Evolutionary conservation across 2,888 invertebrate genomes (phyloP).

Genomic region (Campoplex nolae): DNA sequence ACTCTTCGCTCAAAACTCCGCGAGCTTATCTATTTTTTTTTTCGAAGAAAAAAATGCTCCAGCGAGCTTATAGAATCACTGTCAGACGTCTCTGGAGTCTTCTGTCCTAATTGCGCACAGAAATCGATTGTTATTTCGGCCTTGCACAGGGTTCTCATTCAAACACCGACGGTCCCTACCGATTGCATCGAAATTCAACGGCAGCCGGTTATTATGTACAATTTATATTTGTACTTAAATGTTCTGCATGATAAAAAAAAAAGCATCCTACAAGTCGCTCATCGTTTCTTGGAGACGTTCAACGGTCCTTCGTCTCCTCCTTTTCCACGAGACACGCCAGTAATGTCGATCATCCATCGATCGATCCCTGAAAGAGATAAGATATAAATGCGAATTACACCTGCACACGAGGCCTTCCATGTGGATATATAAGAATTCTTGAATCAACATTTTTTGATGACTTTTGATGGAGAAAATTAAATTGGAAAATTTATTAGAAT

Average conservation of each 20-base stretch:
- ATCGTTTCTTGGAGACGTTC: constrained; percentile 17
- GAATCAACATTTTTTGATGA: no score
- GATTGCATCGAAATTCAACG: constrained; percentile 27
- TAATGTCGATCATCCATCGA: constrained; percentile 25
- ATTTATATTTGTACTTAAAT: background rate
- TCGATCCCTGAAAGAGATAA: constrained; percentile 43
- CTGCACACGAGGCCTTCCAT: background rate
- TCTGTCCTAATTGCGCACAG: background rate
- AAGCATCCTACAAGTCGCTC: background rate
- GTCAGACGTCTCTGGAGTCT: background rate
- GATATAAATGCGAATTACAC: constrained; percentile 7
- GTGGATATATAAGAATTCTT: background rate
- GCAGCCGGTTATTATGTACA: background rate
- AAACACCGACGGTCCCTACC: constrained; percentile 21
- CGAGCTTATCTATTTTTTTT: background rate
- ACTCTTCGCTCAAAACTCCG: no score
- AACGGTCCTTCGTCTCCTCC: background rate
- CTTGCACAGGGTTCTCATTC: background rate
- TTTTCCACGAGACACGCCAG: constrained; percentile 11
- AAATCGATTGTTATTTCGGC: no score
- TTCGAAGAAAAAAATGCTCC: background rate
- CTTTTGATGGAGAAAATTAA: no score
- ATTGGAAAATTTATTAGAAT: no score
- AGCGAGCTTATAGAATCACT: background rate
- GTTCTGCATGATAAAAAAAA: background rate